Evolutionary conservation across 2,113 vertebrate species (phyloP), one percentile per base, ranked within the genome.

Genomic region (Tauraco erythrolophus): DNA sequence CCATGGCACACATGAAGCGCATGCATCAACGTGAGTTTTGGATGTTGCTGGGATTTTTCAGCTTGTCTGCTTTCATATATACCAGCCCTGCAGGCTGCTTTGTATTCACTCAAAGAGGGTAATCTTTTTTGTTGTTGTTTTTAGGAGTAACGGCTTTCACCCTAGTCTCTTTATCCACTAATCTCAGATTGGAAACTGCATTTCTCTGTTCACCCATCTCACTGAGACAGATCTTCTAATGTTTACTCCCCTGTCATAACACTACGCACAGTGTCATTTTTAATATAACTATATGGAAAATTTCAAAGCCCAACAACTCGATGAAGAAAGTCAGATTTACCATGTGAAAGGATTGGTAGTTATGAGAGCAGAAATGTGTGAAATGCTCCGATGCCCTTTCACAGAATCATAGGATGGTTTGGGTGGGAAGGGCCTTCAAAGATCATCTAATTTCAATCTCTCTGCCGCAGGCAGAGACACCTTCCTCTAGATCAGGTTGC

Each of bases 71-170:
- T 81, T 56, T 94, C 27, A 27, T 9, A 3, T 6, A 3, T 30
- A 54, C 85, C 58, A 66, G 9, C 93, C 87, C 76, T 53, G 60
- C 92, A 92, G 96, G 66, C 84, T 95, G 53, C 37, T 92, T 41
- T 54, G 41, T 65, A 53, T 24, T 10, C 75, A 72, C 24, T 74
- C 18, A 1, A 87, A 37, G 62, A 70, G 33, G 37, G 10, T 17
- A 27, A 48, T 41, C 76, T 54, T 77, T 54, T 7, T 19, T 24
- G 25, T 60, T 50, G 17, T 7, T 64, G 24, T 3, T 83, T 87
- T 82, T 39, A 75, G 4, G n/a, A 54, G 28, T 61, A 89, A 31
- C 57, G 53, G 58, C 58, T 95, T 93, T 58, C 46, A 62, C 62
- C 70, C 46, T 3, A 11, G 5, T 17, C 28, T 69, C 72, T 84